Evolutionary conservation across 2,113 vertebrate species (phyloP), one percentile per base, ranked within the genome.

Genomic region (Pachycephala philippinensis): DNA sequence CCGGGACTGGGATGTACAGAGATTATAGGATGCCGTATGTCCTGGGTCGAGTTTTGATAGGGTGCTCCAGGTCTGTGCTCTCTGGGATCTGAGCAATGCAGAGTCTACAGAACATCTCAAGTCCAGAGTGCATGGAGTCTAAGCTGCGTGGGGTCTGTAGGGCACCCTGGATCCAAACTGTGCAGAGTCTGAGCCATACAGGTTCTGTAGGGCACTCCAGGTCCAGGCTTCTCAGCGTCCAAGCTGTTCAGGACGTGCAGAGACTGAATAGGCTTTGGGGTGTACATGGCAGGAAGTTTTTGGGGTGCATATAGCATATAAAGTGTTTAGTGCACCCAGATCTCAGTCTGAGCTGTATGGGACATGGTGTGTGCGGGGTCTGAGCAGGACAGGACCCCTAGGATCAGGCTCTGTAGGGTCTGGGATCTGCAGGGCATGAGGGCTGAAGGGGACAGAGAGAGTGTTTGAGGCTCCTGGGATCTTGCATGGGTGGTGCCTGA

Each of bases 101-200:
- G 2, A 10, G 17, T 72, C 33, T n/a, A 21, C 12, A 54, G 44
- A 7, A 13, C 18, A 12, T 28, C 28, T 31, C 4, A 4, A 27
- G 20, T 37, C 53, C 5, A 6, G 19, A 18, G 3, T 40, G 13
- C 2, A 0, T 12, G 11, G 42, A 11, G 5, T 49, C n/a, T 19
- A 10, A 63, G 17, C 30, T n/a, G 4, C 20, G 10, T 2, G 7
- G 4, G 3, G 21, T 42, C 13, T 53, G 3, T n/a, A 45, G 79
- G 17, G 33, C 7, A 45, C 33, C 9, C 39, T 3, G 3, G 2
- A 15, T 26, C n/a, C 7, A 21, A 17, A 21, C 5, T 52, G 23
- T 7, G 8, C 23, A 22, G 20, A 15, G 2, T n/a, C 54, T n/a
- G 22, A 69, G n/a, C 33, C 13, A 3, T 37, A 23, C 6, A 27